Evolutionary conservation across 2,113 vertebrate species (phyloP).

Genomic region (Seriola rivoliana): DNA sequence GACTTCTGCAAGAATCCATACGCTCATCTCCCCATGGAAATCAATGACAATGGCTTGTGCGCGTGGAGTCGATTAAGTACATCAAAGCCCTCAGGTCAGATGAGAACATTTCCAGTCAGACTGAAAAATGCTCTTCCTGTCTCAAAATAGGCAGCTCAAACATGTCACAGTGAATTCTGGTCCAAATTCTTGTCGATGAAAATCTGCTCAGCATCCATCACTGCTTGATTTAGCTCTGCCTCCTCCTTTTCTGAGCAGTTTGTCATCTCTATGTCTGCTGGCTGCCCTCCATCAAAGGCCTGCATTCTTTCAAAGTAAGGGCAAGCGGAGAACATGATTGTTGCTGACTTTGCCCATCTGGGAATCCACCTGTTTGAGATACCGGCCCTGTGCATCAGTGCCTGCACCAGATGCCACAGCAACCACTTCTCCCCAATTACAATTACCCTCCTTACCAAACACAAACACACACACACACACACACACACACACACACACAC

Average conservation of each 20-base stretch:
- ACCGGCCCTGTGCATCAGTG: conserved; percentile 8
- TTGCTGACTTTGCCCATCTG: conserved; percentile 54
- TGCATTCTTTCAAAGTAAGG: conserved; percentile 23
- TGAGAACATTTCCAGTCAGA: conserved; percentile 15
- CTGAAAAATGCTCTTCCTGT: conserved; percentile 2
- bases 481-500: conserved; percentile 9
- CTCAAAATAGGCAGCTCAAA: not conserved
- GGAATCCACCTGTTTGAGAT: conserved; percentile 55
- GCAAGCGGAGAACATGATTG: conserved; percentile 37
- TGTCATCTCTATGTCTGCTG: conserved; percentile 21
- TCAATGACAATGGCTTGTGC: conserved; percentile 18
- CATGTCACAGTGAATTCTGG: not conserved
- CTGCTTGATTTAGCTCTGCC: not conserved
- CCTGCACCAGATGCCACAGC: conserved; percentile 18
- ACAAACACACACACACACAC: conserved; percentile 11
- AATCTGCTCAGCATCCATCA: conserved; percentile 1
- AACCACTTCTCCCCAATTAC: conserved; percentile 31
- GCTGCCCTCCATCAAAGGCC: conserved; percentile 30
- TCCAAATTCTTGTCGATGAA: conserved; percentile 11
- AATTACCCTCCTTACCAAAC: conserved; percentile 8
- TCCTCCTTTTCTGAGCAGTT: not conserved
- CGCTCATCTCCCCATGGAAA: conserved; percentile 22
- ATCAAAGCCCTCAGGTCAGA: not conserved
- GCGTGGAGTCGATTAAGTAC: conserved; percentile 7
- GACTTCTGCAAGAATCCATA: conserved; percentile 33